phyloP scores from a whole-genome alignment of 2,113 vertebrate genomes.

The Marmota flaviventris region DNA sequence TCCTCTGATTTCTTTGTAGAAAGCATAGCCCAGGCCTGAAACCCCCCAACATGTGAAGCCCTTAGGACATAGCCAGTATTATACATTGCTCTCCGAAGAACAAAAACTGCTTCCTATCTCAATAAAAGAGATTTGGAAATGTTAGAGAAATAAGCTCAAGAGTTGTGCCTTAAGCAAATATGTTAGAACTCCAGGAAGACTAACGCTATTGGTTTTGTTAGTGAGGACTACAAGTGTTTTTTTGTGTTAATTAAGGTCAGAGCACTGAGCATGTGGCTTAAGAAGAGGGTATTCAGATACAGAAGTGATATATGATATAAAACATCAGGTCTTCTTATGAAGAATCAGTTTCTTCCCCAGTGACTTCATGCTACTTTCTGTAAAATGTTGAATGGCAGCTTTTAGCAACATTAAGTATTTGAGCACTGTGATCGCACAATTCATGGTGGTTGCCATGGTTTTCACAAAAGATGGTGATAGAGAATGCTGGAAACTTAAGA shows the following conservation, averaged over 20 bases:
- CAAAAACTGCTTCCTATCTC: background rate
- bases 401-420: background rate
- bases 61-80: background rate
- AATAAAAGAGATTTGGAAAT: background rate
- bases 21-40: background rate
- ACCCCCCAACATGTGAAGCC: background rate
- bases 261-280: background rate
- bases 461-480: background rate
- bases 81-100: background rate
- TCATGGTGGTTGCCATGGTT: background rate
- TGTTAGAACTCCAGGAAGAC: background rate
- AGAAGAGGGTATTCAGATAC: background rate
- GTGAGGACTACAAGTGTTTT: background rate
- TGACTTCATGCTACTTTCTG: background rate
- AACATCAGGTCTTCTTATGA: background rate
- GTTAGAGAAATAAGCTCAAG: background rate
- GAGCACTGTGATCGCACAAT: background rate
- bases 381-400: background rate
- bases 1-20: background rate
- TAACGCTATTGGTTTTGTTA: background rate
- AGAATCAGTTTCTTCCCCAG: background rate
- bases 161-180: background rate
- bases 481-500: slow-evolving; percentile 6
- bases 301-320: background rate
- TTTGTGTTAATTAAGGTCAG: background rate